Evolutionary conservation across 2,113 vertebrate genomes (phyloP).

Genomic region (Halcyon senegalensis): DNA sequence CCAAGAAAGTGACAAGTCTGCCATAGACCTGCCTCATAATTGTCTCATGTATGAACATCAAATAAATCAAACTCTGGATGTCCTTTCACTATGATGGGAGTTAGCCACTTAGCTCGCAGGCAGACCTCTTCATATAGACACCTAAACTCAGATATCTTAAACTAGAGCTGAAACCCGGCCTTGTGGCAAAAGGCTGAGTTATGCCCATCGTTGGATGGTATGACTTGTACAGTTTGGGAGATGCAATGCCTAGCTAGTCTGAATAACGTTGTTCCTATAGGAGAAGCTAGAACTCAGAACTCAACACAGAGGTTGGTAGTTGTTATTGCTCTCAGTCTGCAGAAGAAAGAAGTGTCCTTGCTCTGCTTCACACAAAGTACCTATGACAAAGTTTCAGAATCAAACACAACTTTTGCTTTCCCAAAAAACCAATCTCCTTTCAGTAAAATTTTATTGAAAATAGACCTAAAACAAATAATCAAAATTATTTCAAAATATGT

Average conservation of each 20-base stretch:
- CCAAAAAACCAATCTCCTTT: not conserved
- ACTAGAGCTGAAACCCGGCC: not conserved
- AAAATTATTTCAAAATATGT: not conserved
- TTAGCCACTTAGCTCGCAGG: rapidly evolving
- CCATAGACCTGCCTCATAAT: not conserved
- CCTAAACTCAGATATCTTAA: not conserved
- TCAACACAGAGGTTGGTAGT: not conserved
- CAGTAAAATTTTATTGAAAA: not conserved
- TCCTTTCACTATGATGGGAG: not conserved
- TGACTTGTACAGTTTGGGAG: not conserved
- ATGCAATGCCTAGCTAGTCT: not conserved
- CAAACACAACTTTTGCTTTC: not conserved
- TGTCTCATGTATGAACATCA: not conserved
- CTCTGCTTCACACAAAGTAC: not conserved
- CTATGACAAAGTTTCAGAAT: not conserved
- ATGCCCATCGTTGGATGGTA: not conserved
- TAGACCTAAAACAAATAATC: not conserved
- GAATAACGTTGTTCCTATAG: rapidly evolving
- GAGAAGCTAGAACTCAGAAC: not conserved
- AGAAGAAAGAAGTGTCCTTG: not conserved
- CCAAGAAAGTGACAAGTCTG: not conserved
- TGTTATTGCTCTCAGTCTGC: not conserved
- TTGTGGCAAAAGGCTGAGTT: not conserved
- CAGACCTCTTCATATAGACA: not conserved
- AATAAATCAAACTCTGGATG: not conserved